These are phyloP conservation scores for Centropus bengalensis DNA, from an alignment of 2,113 vertebrate species.

Conservation along the genomic window DNA sequence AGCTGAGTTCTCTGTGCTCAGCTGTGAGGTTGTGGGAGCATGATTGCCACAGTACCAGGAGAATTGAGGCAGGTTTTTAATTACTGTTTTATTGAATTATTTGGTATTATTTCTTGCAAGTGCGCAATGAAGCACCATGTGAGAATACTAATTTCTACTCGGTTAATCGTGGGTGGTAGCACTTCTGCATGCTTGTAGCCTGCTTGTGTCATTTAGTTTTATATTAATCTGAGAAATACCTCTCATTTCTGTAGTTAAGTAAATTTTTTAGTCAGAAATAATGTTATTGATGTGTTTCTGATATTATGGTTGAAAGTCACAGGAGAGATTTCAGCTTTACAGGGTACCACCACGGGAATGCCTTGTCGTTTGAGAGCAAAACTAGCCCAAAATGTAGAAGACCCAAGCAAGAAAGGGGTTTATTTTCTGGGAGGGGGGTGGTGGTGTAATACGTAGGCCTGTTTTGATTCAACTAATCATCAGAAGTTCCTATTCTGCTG, in stretches of 20 bases:
- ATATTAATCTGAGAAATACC: neutral
- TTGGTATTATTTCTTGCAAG: constrained; percentile 70
- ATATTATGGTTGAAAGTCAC: neutral
- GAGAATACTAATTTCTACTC: constrained; percentile 67
- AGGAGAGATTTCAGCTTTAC: neutral
- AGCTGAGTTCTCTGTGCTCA: constrained; percentile 57
- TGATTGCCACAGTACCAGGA: constrained; percentile 55
- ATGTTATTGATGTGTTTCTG: neutral
- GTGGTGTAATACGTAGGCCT: neutral
- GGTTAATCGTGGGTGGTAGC: constrained; percentile 22
- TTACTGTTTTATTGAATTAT: constrained; percentile 71
- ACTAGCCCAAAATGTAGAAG: neutral
- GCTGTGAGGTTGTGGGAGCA: constrained; percentile 46
- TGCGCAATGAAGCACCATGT: constrained; percentile 8
- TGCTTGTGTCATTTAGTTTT: neutral
- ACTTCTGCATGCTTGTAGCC: neutral
- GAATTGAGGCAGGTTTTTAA: constrained; percentile 71
- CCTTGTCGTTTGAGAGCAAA: neutral
- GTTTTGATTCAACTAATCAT: constrained; percentile 41
- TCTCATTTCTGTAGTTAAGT: neutral
- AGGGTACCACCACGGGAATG: neutral
- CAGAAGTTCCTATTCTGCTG: constrained; percentile 9
- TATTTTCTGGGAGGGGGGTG: neutral
- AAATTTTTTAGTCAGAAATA: neutral
- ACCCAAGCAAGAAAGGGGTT: neutral